Percentiles rank a stretch among this genome's conserved stretches.
Conservation (phyloP, 2,113 vertebrate genomes). For the Anarrhichthys ocellatus region DNA sequence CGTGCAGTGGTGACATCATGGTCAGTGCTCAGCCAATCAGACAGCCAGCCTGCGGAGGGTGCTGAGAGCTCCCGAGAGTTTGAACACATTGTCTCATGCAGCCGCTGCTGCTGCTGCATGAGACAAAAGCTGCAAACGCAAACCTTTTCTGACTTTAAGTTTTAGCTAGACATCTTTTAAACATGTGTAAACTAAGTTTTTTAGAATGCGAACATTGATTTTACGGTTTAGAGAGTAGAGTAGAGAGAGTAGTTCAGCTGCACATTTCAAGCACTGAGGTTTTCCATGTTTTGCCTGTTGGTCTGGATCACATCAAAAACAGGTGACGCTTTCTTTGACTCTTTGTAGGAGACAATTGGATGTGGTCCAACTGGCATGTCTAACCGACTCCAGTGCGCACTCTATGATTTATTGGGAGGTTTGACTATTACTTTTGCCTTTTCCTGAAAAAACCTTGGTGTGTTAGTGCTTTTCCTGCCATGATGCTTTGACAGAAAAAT, state of each 20-base stretch:
- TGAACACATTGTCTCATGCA: conserved; percentile 73
- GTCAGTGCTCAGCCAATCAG: conserved; percentile 80
- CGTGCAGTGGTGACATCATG: conserved; percentile 83
- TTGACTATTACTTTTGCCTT: background rate
- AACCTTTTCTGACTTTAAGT: background rate
- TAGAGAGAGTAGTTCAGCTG: background rate
- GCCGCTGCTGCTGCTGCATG: conserved; percentile 38
- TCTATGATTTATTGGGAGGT: conserved; percentile 17
- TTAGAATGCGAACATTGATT: background rate
- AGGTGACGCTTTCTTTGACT: conserved; percentile 1
- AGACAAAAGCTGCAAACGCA: conserved; percentile 32
- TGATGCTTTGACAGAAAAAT: conserved; percentile 8
- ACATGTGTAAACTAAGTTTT: background rate
- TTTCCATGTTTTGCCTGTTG: conserved; percentile 9
- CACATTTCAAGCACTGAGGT: background rate
- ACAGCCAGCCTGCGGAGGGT: conserved; percentile 53
- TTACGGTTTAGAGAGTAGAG: background rate
- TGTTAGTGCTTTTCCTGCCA: background rate
- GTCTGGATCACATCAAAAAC: conserved; percentile 30
- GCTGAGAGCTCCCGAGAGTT: conserved; percentile 72
- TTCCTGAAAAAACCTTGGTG: conserved; percentile 3
- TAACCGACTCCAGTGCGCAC: background rate
- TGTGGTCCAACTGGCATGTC: conserved; percentile 9
- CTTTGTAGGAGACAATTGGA: conserved; percentile 16
- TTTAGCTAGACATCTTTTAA: background rate